Evolutionary conservation across 2,797 vertebrate genomes (phyloP).

Genomic region (Halcyon leucocephala): DNA sequence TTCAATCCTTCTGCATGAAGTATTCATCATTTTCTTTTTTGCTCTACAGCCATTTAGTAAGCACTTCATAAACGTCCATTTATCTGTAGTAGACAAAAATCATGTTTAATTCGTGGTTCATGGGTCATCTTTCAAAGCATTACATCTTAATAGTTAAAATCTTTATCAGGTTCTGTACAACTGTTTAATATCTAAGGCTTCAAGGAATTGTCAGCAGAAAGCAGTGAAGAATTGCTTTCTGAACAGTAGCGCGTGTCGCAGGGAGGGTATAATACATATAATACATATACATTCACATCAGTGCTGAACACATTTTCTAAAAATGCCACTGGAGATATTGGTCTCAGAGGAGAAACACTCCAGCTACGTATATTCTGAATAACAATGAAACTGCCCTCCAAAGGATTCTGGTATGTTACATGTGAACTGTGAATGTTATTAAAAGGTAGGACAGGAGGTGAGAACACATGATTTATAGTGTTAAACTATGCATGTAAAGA

Average conservation of each 20-base stretch:
- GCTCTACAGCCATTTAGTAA: constrained; percentile 59
- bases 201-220: background rate
- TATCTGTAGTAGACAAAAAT: constrained; percentile 57
- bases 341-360: background rate
- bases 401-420: background rate
- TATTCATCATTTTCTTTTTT: constrained; percentile 58
- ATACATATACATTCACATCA: background rate
- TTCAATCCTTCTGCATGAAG: constrained; percentile 44
- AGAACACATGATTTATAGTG: background rate
- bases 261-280: background rate
- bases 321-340: constrained; percentile 11
- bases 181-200: constrained; percentile 3
- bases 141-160: constrained; percentile 31
- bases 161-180: constrained; percentile 5
- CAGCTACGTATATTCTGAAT: background rate
- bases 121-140: constrained; percentile 54
- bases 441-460: background rate
- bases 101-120: constrained; percentile 47
- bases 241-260: background rate
- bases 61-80: constrained; percentile 65
- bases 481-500: no score
- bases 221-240: constrained; percentile 18
- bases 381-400: background rate
- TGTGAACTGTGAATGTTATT: background rate
- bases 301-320: background rate